These are phyloP conservation scores for Lagocephalus sceleratus DNA, from an alignment of 2,797 vertebrate genomes.

Conservation along the genomic window DNA sequence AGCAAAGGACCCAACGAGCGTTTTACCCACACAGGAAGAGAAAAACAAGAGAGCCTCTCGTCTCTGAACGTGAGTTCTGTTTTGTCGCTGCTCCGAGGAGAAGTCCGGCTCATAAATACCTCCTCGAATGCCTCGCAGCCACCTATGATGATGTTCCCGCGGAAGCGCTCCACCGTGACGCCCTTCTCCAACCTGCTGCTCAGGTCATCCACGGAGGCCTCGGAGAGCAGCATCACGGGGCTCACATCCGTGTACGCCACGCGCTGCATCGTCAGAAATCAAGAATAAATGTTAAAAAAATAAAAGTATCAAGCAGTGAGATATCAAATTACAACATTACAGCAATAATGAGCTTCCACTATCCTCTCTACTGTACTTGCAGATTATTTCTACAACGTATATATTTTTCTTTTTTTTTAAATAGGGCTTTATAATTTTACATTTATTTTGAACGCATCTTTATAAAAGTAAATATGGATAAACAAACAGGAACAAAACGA, in stretches of 20 bases:
- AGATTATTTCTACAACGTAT: too few relatives aligned
- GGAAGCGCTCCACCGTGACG: slow-evolving; percentile 81
- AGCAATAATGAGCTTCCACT: too few relatives aligned
- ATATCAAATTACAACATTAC: too few relatives aligned
- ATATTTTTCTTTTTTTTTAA: too few relatives aligned
- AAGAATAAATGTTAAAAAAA: background rate
- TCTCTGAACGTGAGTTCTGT: background rate
- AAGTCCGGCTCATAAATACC: slow-evolving; percentile 50
- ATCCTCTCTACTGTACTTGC: too few relatives aligned
- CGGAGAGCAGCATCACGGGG: slow-evolving; percentile 86
- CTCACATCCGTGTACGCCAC: slow-evolving; percentile 85
- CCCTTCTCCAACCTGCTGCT: slow-evolving; percentile 80
- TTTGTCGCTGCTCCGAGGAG: background rate
- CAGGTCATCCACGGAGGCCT: slow-evolving; percentile 85
- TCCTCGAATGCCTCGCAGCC: slow-evolving; percentile 86
- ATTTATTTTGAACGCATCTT: too few relatives aligned
- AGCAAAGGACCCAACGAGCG: slow-evolving; percentile 20
- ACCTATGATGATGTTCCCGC: slow-evolving; percentile 86
- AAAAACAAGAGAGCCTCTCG: slow-evolving; percentile 11
- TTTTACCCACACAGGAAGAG: slow-evolving; percentile 18
- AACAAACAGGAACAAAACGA: background rate
- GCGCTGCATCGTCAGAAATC: slow-evolving; percentile 40
- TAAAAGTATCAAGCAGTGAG: too few relatives aligned
- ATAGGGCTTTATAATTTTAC: too few relatives aligned
- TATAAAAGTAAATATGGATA: too few relatives aligned